Base-by-base conservation (phyloP, 2,113 vertebrate genomes). In the Caretta caretta region DNA sequence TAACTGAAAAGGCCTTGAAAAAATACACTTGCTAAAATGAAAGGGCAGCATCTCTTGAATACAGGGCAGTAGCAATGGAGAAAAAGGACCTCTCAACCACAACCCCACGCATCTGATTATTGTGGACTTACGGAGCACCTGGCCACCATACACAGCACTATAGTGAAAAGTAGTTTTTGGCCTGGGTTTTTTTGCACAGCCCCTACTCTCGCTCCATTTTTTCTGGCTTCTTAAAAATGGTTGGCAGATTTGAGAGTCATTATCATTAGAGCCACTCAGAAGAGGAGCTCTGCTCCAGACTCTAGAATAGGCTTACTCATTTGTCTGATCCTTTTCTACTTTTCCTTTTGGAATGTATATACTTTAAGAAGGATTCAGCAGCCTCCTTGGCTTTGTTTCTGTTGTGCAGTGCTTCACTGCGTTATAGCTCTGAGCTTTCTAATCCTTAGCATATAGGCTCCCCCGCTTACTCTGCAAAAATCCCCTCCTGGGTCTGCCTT, bases 141-240 rank as follows among this genome's bases (percentile, higher is more conserved):
- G 4, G 8, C 51, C 38, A 17, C 54, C 8, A 24, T 50, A 0
- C 1, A 25, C 1, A 4, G 0, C 0, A 5, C 1, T 3, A 20
- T 38, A n/a, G 65, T n/a, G 7, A 53, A 49, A 38, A 86, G 62
- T 0, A 1, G 17, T 27, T 76, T 76, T 76, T 76, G 38, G 11
- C 24, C 24, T 38, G 27, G 27, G 35, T 24, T 84, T 75, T 0
- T 2, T 25, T n/a, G 38, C 1, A 49, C 29, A 80, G 49, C 29
- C 17, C 14, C 38, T 17, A 0, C 53, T 87, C 31, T n/a, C 31
- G n/a, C 35, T 19, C 9, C 56, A 82, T 82, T 54, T 81, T 6
- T 46, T 93, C 81, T 72, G 29, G 48, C 42, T 91, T 25, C 49
- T 51, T 6, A 81, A 57, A 22, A 80, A 35, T 29, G 24, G 29